A percentile compares a stretch with the other conserved stretches of the same genome.
phyloP scores from a whole-genome alignment of 2,113 vertebrate species.

The Romanogobio albipinnatus region DNA sequence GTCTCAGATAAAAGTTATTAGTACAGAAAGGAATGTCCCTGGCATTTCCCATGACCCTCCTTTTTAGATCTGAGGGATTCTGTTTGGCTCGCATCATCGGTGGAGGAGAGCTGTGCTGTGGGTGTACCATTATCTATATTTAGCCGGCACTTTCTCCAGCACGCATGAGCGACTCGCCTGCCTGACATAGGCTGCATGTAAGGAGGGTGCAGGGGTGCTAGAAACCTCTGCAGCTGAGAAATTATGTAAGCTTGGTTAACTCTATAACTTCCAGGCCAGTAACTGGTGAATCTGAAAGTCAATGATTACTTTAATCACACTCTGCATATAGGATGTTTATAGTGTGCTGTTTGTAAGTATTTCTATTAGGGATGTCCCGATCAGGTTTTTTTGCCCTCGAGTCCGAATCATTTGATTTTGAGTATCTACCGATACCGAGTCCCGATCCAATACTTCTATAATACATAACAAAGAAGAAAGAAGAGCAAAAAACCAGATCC shows the following conservation, averaged over 20 bases:
- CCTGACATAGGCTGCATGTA: constrained; percentile 32
- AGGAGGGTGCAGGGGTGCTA: constrained; percentile 31
- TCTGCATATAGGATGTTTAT: not conserved
- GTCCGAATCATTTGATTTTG: too few relatives aligned
- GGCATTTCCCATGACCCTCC: not conserved
- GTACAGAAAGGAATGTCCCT: not conserved
- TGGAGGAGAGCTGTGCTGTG: not conserved
- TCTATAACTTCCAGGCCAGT: constrained; percentile 9
- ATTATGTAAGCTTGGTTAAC: constrained; percentile 54
- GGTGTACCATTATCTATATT: constrained; percentile 42
- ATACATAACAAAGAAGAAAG: too few relatives aligned
- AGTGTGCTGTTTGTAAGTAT: not conserved
- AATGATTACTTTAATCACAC: not conserved
- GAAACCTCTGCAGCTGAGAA: constrained; percentile 45
- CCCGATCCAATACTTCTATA: too few relatives aligned
- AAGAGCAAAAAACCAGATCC: too few relatives aligned
- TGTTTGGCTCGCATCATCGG: not conserved
- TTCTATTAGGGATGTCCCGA: not conserved
- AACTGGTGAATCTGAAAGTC: not conserved
- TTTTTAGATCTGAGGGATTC: not conserved
- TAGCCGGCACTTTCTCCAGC: constrained; percentile 35
- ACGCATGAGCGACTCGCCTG: constrained; percentile 26
- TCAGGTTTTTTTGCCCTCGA: too few relatives aligned
- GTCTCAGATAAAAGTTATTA: not conserved
- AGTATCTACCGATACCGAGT: too few relatives aligned